Evolutionary conservation across 2,888 invertebrate genomes (phyloP), one percentile per base, ranked within the genome.

Genomic region (Shargacucullia verbasci): DNA sequence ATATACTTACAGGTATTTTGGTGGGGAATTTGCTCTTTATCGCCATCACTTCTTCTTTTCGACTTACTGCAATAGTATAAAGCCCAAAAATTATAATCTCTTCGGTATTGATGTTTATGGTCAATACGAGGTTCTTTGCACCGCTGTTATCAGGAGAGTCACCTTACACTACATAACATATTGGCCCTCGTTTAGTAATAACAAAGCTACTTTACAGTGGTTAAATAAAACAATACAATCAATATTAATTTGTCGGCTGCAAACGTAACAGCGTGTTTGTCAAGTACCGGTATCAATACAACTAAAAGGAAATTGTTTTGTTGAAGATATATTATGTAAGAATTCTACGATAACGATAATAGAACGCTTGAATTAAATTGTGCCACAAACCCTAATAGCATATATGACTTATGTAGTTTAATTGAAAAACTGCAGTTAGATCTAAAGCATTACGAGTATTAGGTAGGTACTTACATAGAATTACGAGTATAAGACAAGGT

Each of bases 11-110:
- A 70, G 97, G 97, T 84, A 97, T 95, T 95, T 97, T 97, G 27
- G 95, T 96, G 2, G 97, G 97, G 87, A 97, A 97, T 89, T 97
- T 96, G 76, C 94, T 95, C 84, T 96, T 95, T 60, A 97, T 97
- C n/a, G 96, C 96, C 85, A 96, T 95, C 7, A 97, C 97, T 91
- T 97, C 97, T 85, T 97, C 96, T 88, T 96, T 96, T 79, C 96
- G 91, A 63, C 94, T 95, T 67, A 95, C 96, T 96, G 93, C 73
- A 93, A 92, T 68, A 9, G 11, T 75, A 82, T 67, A 71, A 20
- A 67, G 40, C 40, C 69, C 65, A 52, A 64, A 73, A 33, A 54
- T 58, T 31, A 67, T 46, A n/a, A 50, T 49, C 41, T 44, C 15
- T 37, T 46, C 5, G 34, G 2, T 29, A 27, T 31, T 31, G 2